Evolutionary conservation across 2,113 vertebrate species (phyloP).

Genomic region (Nycticorax nycticorax): DNA sequence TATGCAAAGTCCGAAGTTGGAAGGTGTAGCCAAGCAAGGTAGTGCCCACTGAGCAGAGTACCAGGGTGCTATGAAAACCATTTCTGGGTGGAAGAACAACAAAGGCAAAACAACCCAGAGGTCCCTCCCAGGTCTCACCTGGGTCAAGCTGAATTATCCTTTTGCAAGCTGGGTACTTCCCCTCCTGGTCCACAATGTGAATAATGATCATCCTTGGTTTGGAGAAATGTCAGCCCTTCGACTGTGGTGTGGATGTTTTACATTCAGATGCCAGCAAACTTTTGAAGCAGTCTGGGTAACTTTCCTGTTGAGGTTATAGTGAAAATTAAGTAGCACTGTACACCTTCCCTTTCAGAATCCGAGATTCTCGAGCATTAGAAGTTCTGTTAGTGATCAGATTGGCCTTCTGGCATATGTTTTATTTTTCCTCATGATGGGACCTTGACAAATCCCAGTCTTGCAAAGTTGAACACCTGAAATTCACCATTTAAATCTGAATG

Average conservation of each 20-base stretch:
- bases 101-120: neutral
- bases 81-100: neutral
- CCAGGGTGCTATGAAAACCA: neutral
- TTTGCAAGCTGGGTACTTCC: neutral
- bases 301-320: neutral
- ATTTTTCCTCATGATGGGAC: neutral
- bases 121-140: neutral
- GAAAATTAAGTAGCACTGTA: neutral
- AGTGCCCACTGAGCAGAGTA: neutral
- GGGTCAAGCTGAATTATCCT: neutral
- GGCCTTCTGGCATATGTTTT: neutral
- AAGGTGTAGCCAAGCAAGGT: neutral
- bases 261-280: neutral
- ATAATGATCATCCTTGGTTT: neutral
- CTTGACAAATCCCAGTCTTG: neutral
- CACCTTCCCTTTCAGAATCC: neutral
- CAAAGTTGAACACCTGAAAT: neutral
- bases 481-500: neutral
- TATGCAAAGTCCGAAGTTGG: neutral
- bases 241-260: neutral
- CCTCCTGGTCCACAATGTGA: neutral
- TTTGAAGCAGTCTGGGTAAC: neutral
- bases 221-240: neutral
- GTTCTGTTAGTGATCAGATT: neutral
- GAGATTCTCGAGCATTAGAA: neutral